Base-by-base conservation (phyloP, 2,797 vertebrate genomes). In the Kryptolebias ocellatus region DNA sequence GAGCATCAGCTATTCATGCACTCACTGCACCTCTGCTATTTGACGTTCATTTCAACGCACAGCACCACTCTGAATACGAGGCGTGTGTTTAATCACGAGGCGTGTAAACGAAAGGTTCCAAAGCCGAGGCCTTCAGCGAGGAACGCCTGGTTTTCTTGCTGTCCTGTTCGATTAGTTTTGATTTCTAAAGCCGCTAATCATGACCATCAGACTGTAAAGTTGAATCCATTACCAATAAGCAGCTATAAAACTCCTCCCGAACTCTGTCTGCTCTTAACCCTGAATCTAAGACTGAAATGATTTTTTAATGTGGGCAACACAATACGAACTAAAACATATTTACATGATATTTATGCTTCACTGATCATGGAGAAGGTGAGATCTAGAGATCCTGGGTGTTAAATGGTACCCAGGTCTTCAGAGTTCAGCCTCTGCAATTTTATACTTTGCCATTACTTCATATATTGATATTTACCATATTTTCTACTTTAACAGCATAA, bases 221-320 rank as follows among this genome's bases (percentile, higher is more conserved):
- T 53, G 29, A 17, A 60, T 60, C 55, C 68, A 17, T 44, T 44
- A 58, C 42, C 29, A 49, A 80, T 56, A 63, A 72, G 24, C 24
- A 10, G 28, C 20, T 24, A 24, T 24, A 24, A 24, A 24, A 24
- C 52, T 5, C 12, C 45, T 34, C 4, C 44, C 18, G 44, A 18
- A 31, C 45, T 18, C 17, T 24, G 20, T 12, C 15, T 49, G n/a
- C 16, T 24, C 45, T 29, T 5, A n/a, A 5, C 28, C 15, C 9
- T 17, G 3, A 11, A 17, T 45, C 7, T 28, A 58, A 42, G 24
- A 57, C 8, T 12, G 44, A 3, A 12, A 5, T n/a, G 28, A 24
- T 49, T 49, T 20, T 0, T 2, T 5, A 39, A 20, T 39, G 17
- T 16, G 2, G 6, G 6, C 4, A 2, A 20, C 12, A 55, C 11